Evolutionary conservation across 2,797 vertebrate genomes (phyloP).

Genomic region (Otolemur crassicaudatus): DNA sequence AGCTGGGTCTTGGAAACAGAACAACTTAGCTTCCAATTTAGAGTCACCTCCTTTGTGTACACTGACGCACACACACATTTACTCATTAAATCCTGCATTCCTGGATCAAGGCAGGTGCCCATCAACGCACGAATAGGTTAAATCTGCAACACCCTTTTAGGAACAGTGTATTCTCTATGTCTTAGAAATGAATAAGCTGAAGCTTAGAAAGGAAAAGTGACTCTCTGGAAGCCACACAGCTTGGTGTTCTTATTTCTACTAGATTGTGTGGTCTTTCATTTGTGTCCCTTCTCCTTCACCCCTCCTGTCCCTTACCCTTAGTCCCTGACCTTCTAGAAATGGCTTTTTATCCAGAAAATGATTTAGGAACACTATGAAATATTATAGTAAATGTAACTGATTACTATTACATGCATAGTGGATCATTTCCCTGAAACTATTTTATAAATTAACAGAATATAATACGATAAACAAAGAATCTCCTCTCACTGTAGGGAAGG

Average conservation of each 20-base stretch:
- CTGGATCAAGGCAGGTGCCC: too few relatives aligned
- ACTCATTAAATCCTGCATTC: neutral
- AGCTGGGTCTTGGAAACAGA: neutral
- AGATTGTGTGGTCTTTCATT: neutral
- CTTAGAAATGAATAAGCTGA: neutral
- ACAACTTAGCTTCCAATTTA: neutral
- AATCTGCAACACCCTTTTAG: neutral
- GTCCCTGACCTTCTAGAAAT: neutral
- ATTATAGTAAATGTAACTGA: neutral
- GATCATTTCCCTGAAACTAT: neutral
- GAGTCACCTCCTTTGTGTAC: neutral
- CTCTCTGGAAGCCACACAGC: neutral
- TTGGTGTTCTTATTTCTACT: neutral
- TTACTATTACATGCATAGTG: neutral
- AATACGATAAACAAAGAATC: neutral
- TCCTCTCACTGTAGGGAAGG: neutral
- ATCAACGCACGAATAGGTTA: neutral
- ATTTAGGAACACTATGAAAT: neutral
- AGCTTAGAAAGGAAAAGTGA: neutral
- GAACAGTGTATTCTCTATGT: neutral
- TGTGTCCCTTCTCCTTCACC: neutral
- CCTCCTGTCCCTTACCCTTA: neutral
- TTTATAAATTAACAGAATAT: neutral
- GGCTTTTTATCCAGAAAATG: neutral
- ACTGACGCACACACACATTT: neutral